Percentiles rank a stretch among this genome's conserved stretches.
These are phyloP conservation scores for Dioctria linearis DNA, from an alignment of 2,888 invertebrate species.

Conservation along the genomic window DNA sequence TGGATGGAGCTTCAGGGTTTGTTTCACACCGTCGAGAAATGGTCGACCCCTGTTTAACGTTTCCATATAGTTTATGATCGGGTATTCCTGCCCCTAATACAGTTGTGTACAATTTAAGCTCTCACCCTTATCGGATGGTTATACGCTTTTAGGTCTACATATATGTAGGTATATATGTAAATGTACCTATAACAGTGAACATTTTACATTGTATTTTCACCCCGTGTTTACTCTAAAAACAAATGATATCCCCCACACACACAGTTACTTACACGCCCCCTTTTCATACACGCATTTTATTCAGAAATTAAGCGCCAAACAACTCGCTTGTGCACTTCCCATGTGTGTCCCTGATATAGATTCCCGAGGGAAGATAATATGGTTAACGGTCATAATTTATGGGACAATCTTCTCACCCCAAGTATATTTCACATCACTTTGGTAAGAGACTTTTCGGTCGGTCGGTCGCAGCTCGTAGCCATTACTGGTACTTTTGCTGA, in stretches of 20 bases:
- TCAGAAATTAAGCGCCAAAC: slow-evolving; percentile 52
- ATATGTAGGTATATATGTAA: too few relatives aligned
- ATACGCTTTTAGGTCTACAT: too few relatives aligned
- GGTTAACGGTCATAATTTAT: slow-evolving; percentile 57
- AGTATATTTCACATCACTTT: neutral
- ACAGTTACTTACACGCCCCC: slow-evolving; percentile 41
- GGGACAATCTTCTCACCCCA: slow-evolving; percentile 37
- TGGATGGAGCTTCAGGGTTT: too few relatives aligned
- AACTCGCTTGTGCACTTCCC: slow-evolving; percentile 49
- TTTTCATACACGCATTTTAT: slow-evolving; percentile 51
- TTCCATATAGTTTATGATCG: too few relatives aligned
- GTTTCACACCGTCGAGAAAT: too few relatives aligned
- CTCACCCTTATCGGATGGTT: too few relatives aligned
- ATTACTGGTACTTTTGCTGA: neutral
- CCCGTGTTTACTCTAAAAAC: slow-evolving; percentile 43
- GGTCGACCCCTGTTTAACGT: too few relatives aligned
- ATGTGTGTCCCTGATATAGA: slow-evolving; percentile 48
- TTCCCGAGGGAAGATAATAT: slow-evolving; percentile 54
- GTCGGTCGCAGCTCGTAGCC: neutral
- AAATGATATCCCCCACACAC: slow-evolving; percentile 24
- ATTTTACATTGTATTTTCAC: neutral
- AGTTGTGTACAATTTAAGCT: too few relatives aligned
- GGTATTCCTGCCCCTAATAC: too few relatives aligned
- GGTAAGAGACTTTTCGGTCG: neutral
- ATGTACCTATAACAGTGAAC: too few relatives aligned